These are phyloP conservation scores for Melanotaenia parkinsoni DNA, from an alignment of 2,797 vertebrate species.

Conservation along the genomic window DNA sequence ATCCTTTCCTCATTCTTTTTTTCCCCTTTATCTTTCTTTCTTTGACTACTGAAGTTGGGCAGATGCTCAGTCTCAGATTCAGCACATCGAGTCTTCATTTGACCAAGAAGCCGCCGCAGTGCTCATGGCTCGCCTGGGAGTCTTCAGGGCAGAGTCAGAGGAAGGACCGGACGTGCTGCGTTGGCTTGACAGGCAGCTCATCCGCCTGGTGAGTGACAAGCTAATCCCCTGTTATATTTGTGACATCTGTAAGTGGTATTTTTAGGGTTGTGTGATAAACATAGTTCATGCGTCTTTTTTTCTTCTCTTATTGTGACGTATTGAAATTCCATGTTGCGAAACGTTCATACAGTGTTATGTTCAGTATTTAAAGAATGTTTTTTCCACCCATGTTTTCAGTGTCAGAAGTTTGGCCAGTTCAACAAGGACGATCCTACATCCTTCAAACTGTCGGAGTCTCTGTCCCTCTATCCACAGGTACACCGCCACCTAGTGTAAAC, in stretches of 20 bases:
- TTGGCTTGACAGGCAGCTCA: conserved; percentile 97
- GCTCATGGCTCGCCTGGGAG: conserved; percentile 94
- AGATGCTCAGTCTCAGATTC: conserved; percentile 95
- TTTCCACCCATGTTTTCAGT: conserved; percentile 81
- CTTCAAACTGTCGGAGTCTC: conserved; percentile 93
- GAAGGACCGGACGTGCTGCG: conserved; percentile 96
- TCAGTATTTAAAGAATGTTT: conserved; percentile 18
- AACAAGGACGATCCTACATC: conserved; percentile 96
- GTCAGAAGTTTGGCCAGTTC: conserved; percentile 99
- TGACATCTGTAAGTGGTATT: background rate
- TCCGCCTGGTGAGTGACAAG: conserved; percentile 89
- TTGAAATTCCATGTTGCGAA: background rate
- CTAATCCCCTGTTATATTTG: background rate
- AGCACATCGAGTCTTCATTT: conserved; percentile 95
- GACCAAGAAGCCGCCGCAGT: conserved; percentile 97
- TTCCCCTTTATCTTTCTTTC: background rate
- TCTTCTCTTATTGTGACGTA: background rate
- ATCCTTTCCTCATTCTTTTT: background rate
- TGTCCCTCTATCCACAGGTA: conserved; percentile 98
- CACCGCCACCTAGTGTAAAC: conserved; percentile 29
- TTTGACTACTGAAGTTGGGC: conserved; percentile 87
- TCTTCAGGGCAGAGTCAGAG: conserved; percentile 94
- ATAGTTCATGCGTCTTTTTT: background rate
- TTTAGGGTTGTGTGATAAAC: background rate
- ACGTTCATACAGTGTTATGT: background rate